Conservation (phyloP, 2,113 vertebrate genomes). For the Bos indicus region DNA sequence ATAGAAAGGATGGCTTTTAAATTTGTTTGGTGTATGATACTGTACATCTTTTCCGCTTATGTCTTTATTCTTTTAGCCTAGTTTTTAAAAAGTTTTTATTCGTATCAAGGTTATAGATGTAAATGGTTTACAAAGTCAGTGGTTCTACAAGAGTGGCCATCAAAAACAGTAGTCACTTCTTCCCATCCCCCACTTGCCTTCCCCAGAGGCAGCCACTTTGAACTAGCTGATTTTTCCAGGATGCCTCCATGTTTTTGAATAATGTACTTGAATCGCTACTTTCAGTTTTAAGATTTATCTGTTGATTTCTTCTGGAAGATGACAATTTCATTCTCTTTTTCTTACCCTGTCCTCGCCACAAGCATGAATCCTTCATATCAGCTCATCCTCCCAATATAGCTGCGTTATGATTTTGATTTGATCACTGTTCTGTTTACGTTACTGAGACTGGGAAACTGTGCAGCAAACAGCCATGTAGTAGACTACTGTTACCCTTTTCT, state of each 20-base stretch:
- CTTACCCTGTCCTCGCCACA: background rate
- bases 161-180: background rate
- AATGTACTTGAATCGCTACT: rapidly evolving
- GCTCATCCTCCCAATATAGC: rapidly evolving
- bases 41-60: background rate
- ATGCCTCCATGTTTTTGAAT: background rate
- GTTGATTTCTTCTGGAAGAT: background rate
- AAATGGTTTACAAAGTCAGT: background rate
- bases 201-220: background rate
- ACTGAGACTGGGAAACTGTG: background rate
- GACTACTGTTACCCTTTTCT: background rate
- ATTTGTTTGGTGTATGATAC: background rate
- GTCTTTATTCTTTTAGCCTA: background rate
- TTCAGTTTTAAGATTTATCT: background rate
- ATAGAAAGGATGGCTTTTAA: constrained; percentile 42
- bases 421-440: background rate
- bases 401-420: background rate
- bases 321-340: background rate
- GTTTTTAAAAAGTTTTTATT: background rate
- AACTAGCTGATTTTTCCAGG: background rate
- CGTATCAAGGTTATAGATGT: background rate
- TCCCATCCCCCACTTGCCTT: background rate
- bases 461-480: background rate
- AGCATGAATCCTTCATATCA: background rate
- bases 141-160: background rate